phyloP scores from a whole-genome alignment of 2,797 vertebrate species.

The Malacoctenus gilli region DNA sequence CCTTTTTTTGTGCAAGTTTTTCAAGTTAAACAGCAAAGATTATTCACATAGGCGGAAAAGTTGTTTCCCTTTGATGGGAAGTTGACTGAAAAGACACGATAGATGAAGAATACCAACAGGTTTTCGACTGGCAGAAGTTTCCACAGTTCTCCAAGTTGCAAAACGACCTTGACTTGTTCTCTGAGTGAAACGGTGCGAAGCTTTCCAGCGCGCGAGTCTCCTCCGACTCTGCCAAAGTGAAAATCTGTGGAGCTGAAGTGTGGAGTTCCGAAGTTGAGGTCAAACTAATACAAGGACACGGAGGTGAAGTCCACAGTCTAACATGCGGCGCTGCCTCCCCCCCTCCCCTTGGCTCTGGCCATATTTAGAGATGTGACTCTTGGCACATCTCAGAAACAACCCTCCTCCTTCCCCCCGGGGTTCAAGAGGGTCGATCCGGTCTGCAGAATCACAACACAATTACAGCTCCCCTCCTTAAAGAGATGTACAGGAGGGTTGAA shows the following conservation, averaged over 20 bases:
- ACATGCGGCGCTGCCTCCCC: slow-evolving; percentile 45
- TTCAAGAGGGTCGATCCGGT: slow-evolving; percentile 54
- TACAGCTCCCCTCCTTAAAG: slow-evolving; percentile 76
- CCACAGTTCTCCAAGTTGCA: too few relatives aligned
- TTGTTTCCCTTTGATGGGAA: too few relatives aligned
- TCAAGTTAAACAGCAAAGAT: too few relatives aligned
- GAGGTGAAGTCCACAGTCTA: slow-evolving; percentile 71
- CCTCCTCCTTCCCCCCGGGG: slow-evolving; percentile 38
- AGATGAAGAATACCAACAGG: too few relatives aligned
- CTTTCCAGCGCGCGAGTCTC: slow-evolving; percentile 17
- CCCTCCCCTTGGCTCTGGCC: slow-evolving; percentile 34
- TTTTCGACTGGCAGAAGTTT: too few relatives aligned
- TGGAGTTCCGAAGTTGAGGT: slow-evolving; percentile 76
- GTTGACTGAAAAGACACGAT: too few relatives aligned
- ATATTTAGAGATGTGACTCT: slow-evolving; percentile 77
- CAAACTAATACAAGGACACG: slow-evolving; percentile 75
- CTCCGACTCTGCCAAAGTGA: slow-evolving; percentile 69
- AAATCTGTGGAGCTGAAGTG: slow-evolving; percentile 80
- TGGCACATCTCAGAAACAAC: slow-evolving; percentile 57
- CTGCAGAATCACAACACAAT: slow-evolving; percentile 72
- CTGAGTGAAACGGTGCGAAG: slow-evolving; percentile 24
- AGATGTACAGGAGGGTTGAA: slow-evolving; percentile 47
- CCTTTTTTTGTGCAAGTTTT: too few relatives aligned
- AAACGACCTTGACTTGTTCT: slow-evolving; percentile 34
- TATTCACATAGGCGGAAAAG: too few relatives aligned